Base-by-base conservation (phyloP, 2,888 invertebrate species). In the Erpobdella octoculata region DNA sequence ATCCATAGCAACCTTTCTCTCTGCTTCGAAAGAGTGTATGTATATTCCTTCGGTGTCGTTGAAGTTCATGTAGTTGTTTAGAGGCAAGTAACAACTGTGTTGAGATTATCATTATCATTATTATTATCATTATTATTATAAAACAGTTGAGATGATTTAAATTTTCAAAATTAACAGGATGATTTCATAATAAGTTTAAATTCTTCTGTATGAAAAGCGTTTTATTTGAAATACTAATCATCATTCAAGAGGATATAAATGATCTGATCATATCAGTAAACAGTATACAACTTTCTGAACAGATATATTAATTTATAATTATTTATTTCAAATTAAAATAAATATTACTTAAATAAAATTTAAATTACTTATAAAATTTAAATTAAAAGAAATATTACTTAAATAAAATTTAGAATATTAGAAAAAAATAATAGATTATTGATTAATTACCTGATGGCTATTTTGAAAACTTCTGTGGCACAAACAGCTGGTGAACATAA, bases 31-130 rank as follows among this genome's bases (percentile, higher is more conserved):
- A 0, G 94, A 93, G 80, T 93, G 94, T 0, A 93, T 91, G 81
- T 96, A 97, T 41, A 97, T 91, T 0, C 97, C 97, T 79, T 95
- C 94, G 0, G 91, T 87, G 85, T 97, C 92, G 81, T 94, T 96
- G 79, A 98, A 90, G 73, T 96, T 92, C 89, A 96, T 89, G 81
- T 96, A 98, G 84, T 98, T 98, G 81, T 93, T 91, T 84, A 98
- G 87, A 46, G 64, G 21, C 33, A 61, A 72, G 59, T 71, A 76
- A 79, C 93, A 93, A 77, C 91, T 93, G 37, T 67, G 81, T 41
- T 41, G 46, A 41, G n/a, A 41, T 41, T 15, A 41, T 41, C 46
- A 41, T 41, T 41, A 41, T 41, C 15, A 15, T 12, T 41, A 41
- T n/a, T 41, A 41, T 41, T 15, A n/a, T n/a, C n/a, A n/a, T n/a